Evolutionary conservation across 2,888 invertebrate genomes (phyloP).

Genomic region (Blomia tropicalis): DNA sequence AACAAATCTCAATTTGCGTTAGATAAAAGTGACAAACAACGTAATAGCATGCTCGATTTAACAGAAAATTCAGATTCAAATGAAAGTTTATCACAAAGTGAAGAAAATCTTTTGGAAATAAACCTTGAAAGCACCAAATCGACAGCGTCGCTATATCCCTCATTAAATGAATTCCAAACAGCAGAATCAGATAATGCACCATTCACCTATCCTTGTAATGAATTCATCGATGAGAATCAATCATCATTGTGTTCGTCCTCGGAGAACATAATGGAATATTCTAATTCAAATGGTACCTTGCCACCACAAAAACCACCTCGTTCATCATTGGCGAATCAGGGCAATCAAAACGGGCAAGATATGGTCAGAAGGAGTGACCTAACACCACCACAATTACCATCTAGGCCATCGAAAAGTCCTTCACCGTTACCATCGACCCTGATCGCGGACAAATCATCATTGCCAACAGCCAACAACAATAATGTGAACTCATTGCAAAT

Average conservation of each 20-base stretch:
- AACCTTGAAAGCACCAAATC: not conserved
- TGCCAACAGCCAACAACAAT: not conserved
- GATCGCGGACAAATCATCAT: not conserved
- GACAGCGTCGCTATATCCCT: not conserved
- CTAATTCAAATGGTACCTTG: not conserved
- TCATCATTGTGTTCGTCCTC: not conserved
- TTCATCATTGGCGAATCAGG: not conserved
- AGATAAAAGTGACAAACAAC: not conserved
- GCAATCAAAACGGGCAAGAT: not conserved
- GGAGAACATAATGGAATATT: not conserved
- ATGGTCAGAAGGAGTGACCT: not conserved
- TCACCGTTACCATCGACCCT: not conserved
- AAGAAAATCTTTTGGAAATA: not conserved
- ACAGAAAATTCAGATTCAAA: not conserved
- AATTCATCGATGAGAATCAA: slow-evolving; percentile 2
- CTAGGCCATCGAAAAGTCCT: slow-evolving; percentile 7
- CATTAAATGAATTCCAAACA: not conserved
- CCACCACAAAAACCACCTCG: slow-evolving; percentile 4
- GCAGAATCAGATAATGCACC: not conserved
- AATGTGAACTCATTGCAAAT: not conserved
- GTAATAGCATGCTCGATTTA: not conserved
- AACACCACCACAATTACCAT: not conserved
- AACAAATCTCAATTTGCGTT: no score
- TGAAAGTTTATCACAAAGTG: not conserved
- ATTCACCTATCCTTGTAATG: not conserved